These are phyloP conservation scores for Drosophila kanekoi DNA, from an alignment of 2,888 invertebrate genomes.

Conservation along the genomic window DNA sequence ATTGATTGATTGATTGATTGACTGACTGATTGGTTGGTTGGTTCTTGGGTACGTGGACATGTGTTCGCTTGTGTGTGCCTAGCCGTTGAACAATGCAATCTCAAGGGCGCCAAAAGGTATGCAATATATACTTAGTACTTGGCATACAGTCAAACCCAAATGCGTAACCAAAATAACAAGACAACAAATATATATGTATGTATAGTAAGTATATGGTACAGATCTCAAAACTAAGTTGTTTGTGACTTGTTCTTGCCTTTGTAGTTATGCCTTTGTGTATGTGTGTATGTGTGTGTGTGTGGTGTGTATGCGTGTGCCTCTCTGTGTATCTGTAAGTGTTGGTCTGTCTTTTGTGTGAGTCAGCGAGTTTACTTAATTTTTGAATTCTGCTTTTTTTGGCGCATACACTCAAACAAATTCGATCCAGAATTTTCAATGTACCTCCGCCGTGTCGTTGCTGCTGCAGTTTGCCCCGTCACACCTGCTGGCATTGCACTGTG, in stretches of 20 bases:
- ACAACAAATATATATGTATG: slow-evolving; percentile 69
- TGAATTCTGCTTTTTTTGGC: slow-evolving; percentile 83
- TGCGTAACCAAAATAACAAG: slow-evolving; percentile 79
- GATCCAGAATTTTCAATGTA: slow-evolving; percentile 83
- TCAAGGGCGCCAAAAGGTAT: slow-evolving; percentile 76
- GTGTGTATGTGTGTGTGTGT: too few species aligned
- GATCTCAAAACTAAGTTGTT: slow-evolving; percentile 70
- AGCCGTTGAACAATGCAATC: slow-evolving; percentile 69
- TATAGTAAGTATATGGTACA: slow-evolving; percentile 57
- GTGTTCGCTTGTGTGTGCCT: slow-evolving; percentile 55
- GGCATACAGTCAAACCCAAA: slow-evolving; percentile 76
- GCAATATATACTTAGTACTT: slow-evolving; percentile 69
- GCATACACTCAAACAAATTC: slow-evolving; percentile 35
- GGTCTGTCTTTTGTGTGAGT: slow-evolving; percentile 9
- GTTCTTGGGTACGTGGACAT: slow-evolving; percentile 27
- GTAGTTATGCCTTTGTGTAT: slow-evolving; percentile 22
- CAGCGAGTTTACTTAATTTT: slow-evolving; percentile 59
- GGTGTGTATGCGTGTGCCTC: not conserved
- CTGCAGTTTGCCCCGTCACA: slow-evolving; percentile 87
- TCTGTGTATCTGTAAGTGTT: slow-evolving; percentile 10
- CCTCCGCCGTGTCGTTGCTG: slow-evolving; percentile 91
- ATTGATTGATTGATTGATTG: slow-evolving; percentile 31
- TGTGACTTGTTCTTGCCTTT: slow-evolving; percentile 34
- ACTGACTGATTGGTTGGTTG: slow-evolving; percentile 14
- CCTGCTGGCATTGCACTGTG: slow-evolving; percentile 43